These are phyloP conservation scores for Alethe castanea DNA, from an alignment of 2,113 vertebrate genomes.

Conservation along the genomic window DNA sequence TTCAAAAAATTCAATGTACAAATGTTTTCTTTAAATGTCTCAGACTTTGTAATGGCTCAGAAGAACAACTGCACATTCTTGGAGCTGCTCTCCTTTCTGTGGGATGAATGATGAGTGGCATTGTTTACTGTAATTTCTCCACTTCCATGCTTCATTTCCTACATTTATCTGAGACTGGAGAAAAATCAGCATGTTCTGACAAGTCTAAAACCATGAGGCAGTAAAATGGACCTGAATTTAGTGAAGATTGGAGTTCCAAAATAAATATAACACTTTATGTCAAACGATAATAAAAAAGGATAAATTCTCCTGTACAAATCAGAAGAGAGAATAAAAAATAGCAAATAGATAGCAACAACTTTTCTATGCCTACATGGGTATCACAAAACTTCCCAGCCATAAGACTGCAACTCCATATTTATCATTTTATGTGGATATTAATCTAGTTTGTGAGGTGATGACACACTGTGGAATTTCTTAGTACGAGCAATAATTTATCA, in stretches of 20 bases:
- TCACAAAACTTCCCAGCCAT: conserved; percentile 52
- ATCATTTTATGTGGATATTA: neutral
- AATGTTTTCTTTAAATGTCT: conserved; percentile 59
- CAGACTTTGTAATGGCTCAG: conserved; percentile 56
- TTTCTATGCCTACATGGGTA: conserved; percentile 64
- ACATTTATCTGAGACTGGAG: conserved; percentile 55
- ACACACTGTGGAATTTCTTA: neutral
- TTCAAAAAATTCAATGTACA: conserved; percentile 60
- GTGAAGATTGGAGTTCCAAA: conserved; percentile 63
- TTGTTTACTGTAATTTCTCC: conserved; percentile 58
- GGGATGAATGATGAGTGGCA: neutral
- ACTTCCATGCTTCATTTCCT: conserved; percentile 69
- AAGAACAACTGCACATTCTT: conserved; percentile 46
- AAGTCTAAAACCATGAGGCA: conserved; percentile 58
- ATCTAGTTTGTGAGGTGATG: neutral
- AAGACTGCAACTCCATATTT: neutral
- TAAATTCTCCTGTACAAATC: conserved; percentile 81
- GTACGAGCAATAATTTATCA: neutral
- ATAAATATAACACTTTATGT: conserved; percentile 75
- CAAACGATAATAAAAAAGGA: conserved; percentile 71
- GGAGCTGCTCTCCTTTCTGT: conserved; percentile 42
- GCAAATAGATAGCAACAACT: conserved; percentile 75
- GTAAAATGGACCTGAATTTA: conserved; percentile 70
- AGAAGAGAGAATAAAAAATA: conserved; percentile 77
- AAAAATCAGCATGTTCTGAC: conserved; percentile 68